phyloP scores from a whole-genome alignment of 2,888 invertebrate species.

The Merodon equestris region DNA sequence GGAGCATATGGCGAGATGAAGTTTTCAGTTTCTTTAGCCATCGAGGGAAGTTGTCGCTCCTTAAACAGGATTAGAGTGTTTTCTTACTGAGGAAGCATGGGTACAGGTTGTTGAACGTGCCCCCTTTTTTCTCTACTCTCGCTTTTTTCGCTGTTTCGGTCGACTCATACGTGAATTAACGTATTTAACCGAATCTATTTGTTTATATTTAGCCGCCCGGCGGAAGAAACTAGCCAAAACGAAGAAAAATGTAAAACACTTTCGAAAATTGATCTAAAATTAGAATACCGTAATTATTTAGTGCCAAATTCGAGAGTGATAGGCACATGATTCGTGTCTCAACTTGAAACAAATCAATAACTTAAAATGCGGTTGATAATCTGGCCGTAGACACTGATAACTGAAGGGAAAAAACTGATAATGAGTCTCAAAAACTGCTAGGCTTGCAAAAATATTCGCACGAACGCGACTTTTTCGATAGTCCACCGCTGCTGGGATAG shows the following conservation, averaged over 20 bases:
- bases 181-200: background rate
- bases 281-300: constrained; percentile 30
- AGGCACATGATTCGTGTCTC: background rate
- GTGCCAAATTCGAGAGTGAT: background rate
- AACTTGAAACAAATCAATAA: constrained; percentile 41
- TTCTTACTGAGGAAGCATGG: background rate
- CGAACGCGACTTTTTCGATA: no score
- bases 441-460: no score
- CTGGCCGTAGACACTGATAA: background rate
- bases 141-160: background rate
- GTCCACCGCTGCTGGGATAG: background rate
- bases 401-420: constrained; percentile 10
- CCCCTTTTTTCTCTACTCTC: background rate
- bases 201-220: constrained; percentile 41
- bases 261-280: constrained; percentile 37
- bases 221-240: background rate
- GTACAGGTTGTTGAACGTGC: constrained; percentile 7
- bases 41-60: constrained; percentile 17
- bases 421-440: background rate
- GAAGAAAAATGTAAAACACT: background rate
- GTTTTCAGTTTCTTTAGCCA: background rate
- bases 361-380: constrained; percentile 13
- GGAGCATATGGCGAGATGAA: background rate
- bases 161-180: constrained; percentile 1
- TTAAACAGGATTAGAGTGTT: no score